Conservation (phyloP, 1,140 invertebrate genomes). For the Hydropsyche tenuis region DNA sequence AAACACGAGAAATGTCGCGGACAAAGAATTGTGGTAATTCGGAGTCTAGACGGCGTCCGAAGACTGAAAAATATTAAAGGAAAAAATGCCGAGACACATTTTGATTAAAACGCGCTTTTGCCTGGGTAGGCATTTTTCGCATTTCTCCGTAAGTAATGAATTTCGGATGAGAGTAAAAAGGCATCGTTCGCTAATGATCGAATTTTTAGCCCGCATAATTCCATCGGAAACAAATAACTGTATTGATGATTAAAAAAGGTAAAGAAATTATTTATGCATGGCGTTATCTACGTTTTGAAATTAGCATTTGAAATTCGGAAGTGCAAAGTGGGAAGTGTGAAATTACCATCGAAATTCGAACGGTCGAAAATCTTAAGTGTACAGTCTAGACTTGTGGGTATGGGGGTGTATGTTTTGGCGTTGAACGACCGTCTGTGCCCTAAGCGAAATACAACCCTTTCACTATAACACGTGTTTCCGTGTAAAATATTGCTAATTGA, state of each 20-base stretch:
- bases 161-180: neutral
- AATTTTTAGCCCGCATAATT: too few relatives aligned
- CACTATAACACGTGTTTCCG: constrained; percentile 5
- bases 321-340: neutral
- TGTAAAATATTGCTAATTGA: neutral
- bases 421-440: constrained; percentile 45
- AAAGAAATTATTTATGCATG: constrained; percentile 5
- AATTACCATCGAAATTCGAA: neutral
- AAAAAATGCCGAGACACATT: constrained; percentile 2
- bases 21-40: constrained; percentile 29
- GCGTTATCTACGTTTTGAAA: too few relatives aligned
- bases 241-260: too few relatives aligned
- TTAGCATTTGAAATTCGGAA: neutral
- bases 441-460: neutral
- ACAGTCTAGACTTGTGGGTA: constrained; percentile 12
- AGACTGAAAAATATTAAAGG: neutral
- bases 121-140: neutral
- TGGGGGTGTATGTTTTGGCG: constrained; percentile 22
- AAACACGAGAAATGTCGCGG: neutral
- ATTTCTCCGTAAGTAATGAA: neutral
- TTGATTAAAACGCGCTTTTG: constrained; percentile 3
- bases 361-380: too few relatives aligned
- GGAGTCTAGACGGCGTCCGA: constrained; percentile 24
- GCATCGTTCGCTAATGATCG: too few relatives aligned
- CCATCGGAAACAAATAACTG: too few relatives aligned